Evolutionary conservation across 2,888 invertebrate species (phyloP).

Genomic region (Cryptus viduatorius): DNA sequence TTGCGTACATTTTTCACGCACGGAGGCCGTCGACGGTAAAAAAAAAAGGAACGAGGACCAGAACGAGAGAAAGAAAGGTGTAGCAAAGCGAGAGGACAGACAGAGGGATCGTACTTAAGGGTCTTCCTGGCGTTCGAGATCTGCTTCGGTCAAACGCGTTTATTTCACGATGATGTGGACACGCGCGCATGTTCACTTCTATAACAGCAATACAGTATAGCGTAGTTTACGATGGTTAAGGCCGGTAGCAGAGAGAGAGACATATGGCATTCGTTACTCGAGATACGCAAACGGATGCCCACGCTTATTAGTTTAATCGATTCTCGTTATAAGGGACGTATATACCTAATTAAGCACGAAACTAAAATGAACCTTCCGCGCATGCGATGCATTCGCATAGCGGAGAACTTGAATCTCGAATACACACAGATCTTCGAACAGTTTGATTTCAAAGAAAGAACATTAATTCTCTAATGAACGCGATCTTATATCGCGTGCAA

Average conservation of each 20-base stretch:
- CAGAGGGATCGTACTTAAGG: slow-evolving; percentile 42
- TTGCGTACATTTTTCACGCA: slow-evolving; percentile 70
- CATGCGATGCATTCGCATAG: slow-evolving; percentile 39
- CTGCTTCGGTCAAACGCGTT: slow-evolving; percentile 59
- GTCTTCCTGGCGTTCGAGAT: slow-evolving; percentile 52
- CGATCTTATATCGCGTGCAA: slow-evolving; percentile 58
- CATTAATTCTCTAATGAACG: slow-evolving; percentile 65
- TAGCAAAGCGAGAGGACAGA: slow-evolving; percentile 27
- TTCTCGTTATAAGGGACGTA: slow-evolving; percentile 80
- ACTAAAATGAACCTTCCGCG: slow-evolving; percentile 74
- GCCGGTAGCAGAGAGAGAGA: slow-evolving; percentile 78
- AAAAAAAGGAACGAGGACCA: slow-evolving; percentile 53
- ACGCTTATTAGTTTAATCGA: slow-evolving; percentile 83
- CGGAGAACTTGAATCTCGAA: slow-evolving; percentile 47
- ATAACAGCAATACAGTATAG: slow-evolving; percentile 48
- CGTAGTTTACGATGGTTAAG: slow-evolving; percentile 67
- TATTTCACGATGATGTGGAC: slow-evolving; percentile 65
- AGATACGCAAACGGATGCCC: slow-evolving; percentile 79
- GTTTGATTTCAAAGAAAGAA: slow-evolving; percentile 54
- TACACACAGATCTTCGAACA: slow-evolving; percentile 42
- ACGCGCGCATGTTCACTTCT: slow-evolving; percentile 63
- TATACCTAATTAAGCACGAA: slow-evolving; percentile 80
- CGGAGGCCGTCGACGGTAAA: slow-evolving; percentile 44
- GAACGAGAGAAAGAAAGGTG: slow-evolving; percentile 46
- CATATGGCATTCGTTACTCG: slow-evolving; percentile 80